Base-by-base conservation (phyloP, 1,140 invertebrate genomes). In the Bombus terrestris region DNA sequence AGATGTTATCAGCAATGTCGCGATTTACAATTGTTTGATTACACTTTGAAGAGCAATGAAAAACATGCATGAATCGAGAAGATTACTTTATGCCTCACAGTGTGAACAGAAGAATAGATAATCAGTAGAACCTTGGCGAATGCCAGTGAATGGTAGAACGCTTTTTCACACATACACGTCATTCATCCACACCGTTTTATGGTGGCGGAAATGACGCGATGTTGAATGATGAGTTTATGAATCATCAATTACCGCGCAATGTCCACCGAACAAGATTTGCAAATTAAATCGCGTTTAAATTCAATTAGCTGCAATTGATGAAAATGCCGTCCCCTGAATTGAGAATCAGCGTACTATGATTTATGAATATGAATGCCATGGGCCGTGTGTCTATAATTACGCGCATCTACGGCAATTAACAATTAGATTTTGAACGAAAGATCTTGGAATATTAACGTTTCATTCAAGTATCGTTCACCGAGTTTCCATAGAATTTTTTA, bases 101-200 rank as follows among this genome's bases (percentile, higher is more conserved):
- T 47, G 32, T n/a, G 41, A 15, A 32, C 22, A 53, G 18, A 47
- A 68, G 59, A 68, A 76, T 32, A 6, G 41, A 8, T 28, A 83
- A 76, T 66, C 28, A 47, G 43, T 53, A 10, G 10, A 83, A 39
- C 81, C 81, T 83, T 83, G 81, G 18, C 28, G 41, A 76, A n/a
- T n/a, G 32, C 25, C 53, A 15, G 62, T 37, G 41, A 83, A 83
- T 15, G 57, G 28, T 57, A 18, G 73, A 66, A 64, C 28, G 28
- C 18, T 77, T 76, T 59, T 83, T 83, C 73, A 53, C 81, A 68
- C 59, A 66, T 76, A 3, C 18, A 10, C 32, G 18, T 41, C 43
- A 43, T 68, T 22, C 8, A 62, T 64, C 37, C 28, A 35, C 32
- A 28, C 32, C 6, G 13, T 73, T 3, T 22, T 37, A n/a, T 64